Evolutionary conservation across 2,113 vertebrate species (phyloP).

Genomic region (Psilopsiagon aymara): DNA sequence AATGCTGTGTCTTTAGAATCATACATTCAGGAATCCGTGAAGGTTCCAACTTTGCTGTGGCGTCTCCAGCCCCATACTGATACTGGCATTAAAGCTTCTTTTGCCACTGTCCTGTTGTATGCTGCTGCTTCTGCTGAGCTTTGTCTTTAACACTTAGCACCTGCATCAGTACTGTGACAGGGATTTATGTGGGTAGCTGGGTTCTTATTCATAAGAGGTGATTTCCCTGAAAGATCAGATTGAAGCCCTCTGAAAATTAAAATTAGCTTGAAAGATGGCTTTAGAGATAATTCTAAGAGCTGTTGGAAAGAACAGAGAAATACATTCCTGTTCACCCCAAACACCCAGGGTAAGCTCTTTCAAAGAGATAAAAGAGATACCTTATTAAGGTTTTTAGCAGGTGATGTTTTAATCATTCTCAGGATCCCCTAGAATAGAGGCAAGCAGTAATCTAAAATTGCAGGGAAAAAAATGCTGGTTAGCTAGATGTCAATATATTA

Average conservation of each 20-base stretch:
- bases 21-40: neutral
- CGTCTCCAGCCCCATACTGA: neutral
- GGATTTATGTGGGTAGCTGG: neutral
- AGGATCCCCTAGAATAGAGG: neutral
- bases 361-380: neutral
- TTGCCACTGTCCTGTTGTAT: fast-evolving
- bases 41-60: neutral
- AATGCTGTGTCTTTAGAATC: neutral
- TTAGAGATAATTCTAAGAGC: neutral
- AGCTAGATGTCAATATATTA: neutral
- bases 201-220: neutral
- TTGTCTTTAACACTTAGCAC: neutral
- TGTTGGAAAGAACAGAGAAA: neutral
- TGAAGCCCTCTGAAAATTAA: neutral
- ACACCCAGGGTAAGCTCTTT: neutral
- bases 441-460: neutral
- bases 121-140: neutral
- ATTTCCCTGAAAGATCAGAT: neutral
- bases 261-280: neutral
- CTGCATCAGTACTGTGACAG: neutral
- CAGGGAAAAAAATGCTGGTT: neutral
- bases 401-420: neutral
- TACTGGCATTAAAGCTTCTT: neutral
- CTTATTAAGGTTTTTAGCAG: neutral
- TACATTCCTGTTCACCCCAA: neutral